phyloP scores from a whole-genome alignment of 2,888 invertebrate genomes.

The Lasioglossum figueresi region DNA sequence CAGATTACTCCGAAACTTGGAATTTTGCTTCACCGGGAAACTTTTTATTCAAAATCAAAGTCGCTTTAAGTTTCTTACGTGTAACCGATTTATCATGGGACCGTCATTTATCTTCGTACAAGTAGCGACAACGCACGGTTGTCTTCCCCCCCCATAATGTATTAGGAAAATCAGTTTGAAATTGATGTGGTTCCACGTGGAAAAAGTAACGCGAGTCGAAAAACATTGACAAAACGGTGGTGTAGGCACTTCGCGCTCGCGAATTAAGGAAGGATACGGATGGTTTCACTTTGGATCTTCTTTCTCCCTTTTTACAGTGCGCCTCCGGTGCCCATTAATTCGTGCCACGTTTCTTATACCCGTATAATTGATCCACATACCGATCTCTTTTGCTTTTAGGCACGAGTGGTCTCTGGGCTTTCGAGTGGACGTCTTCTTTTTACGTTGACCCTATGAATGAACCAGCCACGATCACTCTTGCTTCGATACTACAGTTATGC shows the following conservation, averaged over 20 bases:
- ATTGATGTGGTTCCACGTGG: neutral
- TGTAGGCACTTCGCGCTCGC: neutral
- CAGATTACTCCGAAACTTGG: neutral
- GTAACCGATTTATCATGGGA: neutral
- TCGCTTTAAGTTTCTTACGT: neutral
- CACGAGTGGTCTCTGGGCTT: slow-evolving; percentile 63
- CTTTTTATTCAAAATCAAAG: neutral
- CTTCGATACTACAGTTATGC: slow-evolving; percentile 23
- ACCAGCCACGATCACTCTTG: slow-evolving; percentile 27
- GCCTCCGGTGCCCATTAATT: slow-evolving; percentile 61
- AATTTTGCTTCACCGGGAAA: neutral
- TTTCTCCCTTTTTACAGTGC: slow-evolving; percentile 22
- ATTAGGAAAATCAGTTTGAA: neutral
- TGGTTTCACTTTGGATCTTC: slow-evolving; percentile 54
- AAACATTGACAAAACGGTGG: neutral
- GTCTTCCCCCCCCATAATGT: neutral
- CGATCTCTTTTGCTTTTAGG: slow-evolving; percentile 68
- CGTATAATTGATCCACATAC: slow-evolving; percentile 66
- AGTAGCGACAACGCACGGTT: neutral
- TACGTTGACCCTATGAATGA: slow-evolving; percentile 39
- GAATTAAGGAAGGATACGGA: slow-evolving; percentile 46
- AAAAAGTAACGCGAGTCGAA: neutral
- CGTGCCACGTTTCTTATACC: slow-evolving; percentile 64
- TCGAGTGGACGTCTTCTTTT: slow-evolving; percentile 64
- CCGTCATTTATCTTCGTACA: neutral